Evolutionary conservation across 37 sponge, comb jelly and placozoan genomes (phyloP), one percentile per base, ranked within the genome.

Genomic region (Geodia barretti): DNA sequence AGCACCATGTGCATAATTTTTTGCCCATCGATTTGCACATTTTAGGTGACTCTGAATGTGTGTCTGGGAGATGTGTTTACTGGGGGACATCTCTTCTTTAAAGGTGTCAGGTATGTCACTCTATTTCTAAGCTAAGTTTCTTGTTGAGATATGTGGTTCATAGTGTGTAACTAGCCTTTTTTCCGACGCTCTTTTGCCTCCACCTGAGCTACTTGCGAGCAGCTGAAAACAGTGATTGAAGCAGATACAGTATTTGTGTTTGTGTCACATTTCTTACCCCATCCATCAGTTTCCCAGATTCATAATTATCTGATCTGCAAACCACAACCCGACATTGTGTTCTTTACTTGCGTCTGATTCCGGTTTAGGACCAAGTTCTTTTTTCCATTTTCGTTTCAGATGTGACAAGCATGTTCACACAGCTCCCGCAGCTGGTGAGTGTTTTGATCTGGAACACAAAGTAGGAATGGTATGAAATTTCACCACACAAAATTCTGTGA

Each of bases 41-140:
- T n/a, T n/a, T n/a, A 62, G 64, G 64, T 62, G 1, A 62, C 64
- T 62, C 9, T 62, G 26, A 62, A 62, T 62, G 64, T 62, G 4
- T 62, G 64, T 62, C 64, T 62, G n/a, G 64, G 64, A 62, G 28
- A 28, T 62, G 7, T 28, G 26, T 62, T 62, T 28, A 62, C 64
- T 62, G 64, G 64, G n/a, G 64, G 64, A 62, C 64, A 62, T n/a
- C 8, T 62, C 3, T 62, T 28, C 8, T 62, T 62, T 28, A 62
- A 28, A 5, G 64, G 64, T 5, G 8, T 62, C 64, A 62, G 64
- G 64, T 62, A 62, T 62, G 64, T 58, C 19, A 20, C 60, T 28
- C n/a, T n/a, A n/a, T n/a, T n/a, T n/a, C n/a, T n/a, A n/a, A n/a
- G n/a, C n/a, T n/a, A n/a, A n/a, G n/a, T n/a, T n/a, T n/a, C n/a